Conservation (phyloP, 1,140 invertebrate species). For the Caenorhabditis tropicalis region DNA sequence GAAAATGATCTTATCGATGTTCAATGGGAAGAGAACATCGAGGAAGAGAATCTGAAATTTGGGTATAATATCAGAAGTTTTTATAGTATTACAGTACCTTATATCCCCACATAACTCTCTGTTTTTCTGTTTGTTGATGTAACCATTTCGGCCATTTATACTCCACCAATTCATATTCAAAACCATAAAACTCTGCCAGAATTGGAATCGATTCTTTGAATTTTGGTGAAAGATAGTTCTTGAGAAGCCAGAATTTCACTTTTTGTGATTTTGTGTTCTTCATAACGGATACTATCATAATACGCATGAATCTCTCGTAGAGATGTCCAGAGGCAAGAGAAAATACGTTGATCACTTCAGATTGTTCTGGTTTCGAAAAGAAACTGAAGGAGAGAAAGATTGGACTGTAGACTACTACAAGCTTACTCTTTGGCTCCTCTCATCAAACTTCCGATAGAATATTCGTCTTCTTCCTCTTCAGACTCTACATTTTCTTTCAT, state of each 20-base stretch:
- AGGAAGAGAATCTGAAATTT: slow-evolving; percentile 87
- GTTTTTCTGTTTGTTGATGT: slow-evolving; percentile 98
- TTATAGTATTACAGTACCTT: slow-evolving; percentile 75
- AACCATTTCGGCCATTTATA: slow-evolving; percentile 98
- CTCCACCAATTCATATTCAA: slow-evolving; percentile 96
- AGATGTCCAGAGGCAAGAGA: slow-evolving; percentile 97
- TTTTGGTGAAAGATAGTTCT: slow-evolving; percentile 91
- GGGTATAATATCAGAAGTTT: neutral
- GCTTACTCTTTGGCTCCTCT: slow-evolving; percentile 40
- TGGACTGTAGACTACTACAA: neutral
- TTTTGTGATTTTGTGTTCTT: slow-evolving; percentile 85
- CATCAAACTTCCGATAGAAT: slow-evolving; percentile 53
- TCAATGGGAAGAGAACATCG: slow-evolving; percentile 95
- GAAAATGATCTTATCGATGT: slow-evolving; percentile 98
- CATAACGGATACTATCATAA: slow-evolving; percentile 70
- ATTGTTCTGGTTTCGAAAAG: slow-evolving; percentile 76
- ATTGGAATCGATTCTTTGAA: slow-evolving; percentile 85
- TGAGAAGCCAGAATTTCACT: slow-evolving; percentile 99
- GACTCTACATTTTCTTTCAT: slow-evolving; percentile 67
- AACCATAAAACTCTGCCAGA: slow-evolving; percentile 93
- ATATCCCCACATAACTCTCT: slow-evolving; percentile 99
- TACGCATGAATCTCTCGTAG: slow-evolving; percentile 89
- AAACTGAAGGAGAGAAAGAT: slow-evolving; percentile 73
- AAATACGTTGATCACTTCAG: slow-evolving; percentile 88
- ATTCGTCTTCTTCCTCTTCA: slow-evolving; percentile 62